Evolutionary conservation across 2,888 invertebrate species (phyloP).

Genomic region (Phoronis australis): DNA sequence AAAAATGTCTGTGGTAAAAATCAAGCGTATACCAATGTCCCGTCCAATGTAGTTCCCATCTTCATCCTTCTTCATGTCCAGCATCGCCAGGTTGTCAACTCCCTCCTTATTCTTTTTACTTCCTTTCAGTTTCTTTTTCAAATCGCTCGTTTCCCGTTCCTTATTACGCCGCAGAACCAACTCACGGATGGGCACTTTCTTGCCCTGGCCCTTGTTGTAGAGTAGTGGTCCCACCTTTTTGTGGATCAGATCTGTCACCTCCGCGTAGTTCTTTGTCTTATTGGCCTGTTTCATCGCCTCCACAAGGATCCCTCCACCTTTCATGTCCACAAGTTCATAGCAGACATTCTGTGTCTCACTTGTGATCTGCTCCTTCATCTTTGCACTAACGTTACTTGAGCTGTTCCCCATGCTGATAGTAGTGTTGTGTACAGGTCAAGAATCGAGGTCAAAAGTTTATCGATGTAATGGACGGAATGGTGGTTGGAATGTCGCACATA

Average conservation of each 20-base stretch:
- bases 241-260: constrained; percentile 86
- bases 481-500: no score
- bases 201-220: constrained; percentile 88
- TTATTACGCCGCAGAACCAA: constrained; percentile 65
- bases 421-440: background rate
- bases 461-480: no score
- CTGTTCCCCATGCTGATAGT: constrained; percentile 54
- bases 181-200: constrained; percentile 83
- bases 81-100: constrained; percentile 33
- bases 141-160: no score
- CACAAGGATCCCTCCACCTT: constrained; percentile 69
- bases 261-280: constrained; percentile 52
- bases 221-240: constrained; percentile 81
- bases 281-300: constrained; percentile 43
- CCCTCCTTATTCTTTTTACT: constrained; percentile 25
- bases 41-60: constrained; percentile 26
- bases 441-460: no score
- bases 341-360: constrained; percentile 51
- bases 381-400: constrained; percentile 73
- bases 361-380: constrained; percentile 86
- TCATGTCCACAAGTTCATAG: constrained; percentile 86
- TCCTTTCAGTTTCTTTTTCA: no score
- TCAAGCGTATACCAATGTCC: no score
- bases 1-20: no score
- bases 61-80: constrained; percentile 33